These are phyloP conservation scores for Nycticebus coucang DNA, from an alignment of 2,113 vertebrate genomes.

Conservation along the genomic window DNA sequence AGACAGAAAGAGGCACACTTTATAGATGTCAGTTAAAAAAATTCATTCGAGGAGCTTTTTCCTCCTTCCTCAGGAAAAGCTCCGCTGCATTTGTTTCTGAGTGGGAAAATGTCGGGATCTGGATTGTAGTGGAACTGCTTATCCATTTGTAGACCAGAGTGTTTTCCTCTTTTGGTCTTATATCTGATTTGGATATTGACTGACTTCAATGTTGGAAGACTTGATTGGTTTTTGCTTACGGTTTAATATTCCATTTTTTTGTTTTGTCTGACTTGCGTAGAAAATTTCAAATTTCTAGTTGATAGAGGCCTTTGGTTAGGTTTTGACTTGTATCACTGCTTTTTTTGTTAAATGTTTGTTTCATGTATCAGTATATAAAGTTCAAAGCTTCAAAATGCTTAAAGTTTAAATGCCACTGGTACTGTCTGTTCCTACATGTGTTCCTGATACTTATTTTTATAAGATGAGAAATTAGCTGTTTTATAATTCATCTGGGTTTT, in stretches of 20 bases:
- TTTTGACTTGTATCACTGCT: constrained; percentile 51
- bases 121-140: constrained; percentile 75
- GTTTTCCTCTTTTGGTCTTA: constrained; percentile 52
- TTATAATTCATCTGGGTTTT: constrained; percentile 63
- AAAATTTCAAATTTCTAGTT: constrained; percentile 63
- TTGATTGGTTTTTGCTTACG: constrained; percentile 64
- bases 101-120: constrained; percentile 78
- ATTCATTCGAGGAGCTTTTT: constrained; percentile 62
- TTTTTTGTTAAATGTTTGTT: constrained; percentile 59
- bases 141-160: constrained; percentile 60
- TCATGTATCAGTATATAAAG: constrained; percentile 64
- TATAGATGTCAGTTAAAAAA: constrained; percentile 78
- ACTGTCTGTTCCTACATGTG: not conserved
- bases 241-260: constrained; percentile 57
- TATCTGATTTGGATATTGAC: constrained; percentile 71
- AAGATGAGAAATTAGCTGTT: constrained; percentile 46
- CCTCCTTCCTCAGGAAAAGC: constrained; percentile 60
- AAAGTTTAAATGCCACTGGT: constrained; percentile 65
- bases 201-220: constrained; percentile 66
- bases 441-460: constrained; percentile 57
- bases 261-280: constrained; percentile 56
- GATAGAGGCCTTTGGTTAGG: constrained; percentile 69
- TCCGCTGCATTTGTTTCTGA: constrained; percentile 76
- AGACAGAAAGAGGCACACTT: constrained; percentile 75
- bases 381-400: constrained; percentile 62